phyloP scores from a whole-genome alignment of 2,888 invertebrate species.

The Aphrophora alni region DNA sequence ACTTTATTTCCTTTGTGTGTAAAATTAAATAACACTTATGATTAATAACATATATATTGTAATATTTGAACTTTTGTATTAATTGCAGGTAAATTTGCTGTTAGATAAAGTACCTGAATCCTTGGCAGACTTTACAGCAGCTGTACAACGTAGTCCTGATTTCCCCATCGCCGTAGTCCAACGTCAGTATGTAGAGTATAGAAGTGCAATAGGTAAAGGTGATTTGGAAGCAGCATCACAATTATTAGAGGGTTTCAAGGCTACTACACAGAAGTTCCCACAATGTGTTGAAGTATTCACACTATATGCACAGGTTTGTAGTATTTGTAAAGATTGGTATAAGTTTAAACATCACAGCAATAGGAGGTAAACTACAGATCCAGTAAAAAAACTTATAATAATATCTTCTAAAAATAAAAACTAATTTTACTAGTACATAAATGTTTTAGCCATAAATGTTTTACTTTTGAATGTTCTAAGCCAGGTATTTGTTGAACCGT shows the following conservation, averaged over 20 bases:
- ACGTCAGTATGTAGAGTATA: slow-evolving; percentile 89
- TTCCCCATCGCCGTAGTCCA: slow-evolving; percentile 89
- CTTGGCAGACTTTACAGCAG: slow-evolving; percentile 80
- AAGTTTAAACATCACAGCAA: too few relatives aligned
- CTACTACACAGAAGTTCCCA: slow-evolving; percentile 79
- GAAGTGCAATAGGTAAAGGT: slow-evolving; percentile 68
- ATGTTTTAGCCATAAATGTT: too few relatives aligned
- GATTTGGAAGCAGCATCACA: slow-evolving; percentile 56
- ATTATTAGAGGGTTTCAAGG: slow-evolving; percentile 59
- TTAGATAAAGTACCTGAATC: slow-evolving; percentile 84
- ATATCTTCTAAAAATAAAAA: too few relatives aligned
- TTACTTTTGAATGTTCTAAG: too few relatives aligned
- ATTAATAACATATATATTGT: too few relatives aligned
- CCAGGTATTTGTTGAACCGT: too few relatives aligned
- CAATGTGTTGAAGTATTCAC: slow-evolving; percentile 86
- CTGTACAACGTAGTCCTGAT: slow-evolving; percentile 80
- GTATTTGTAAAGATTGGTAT: background rate
- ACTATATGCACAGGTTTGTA: slow-evolving; percentile 80
- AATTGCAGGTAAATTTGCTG: slow-evolving; percentile 76
- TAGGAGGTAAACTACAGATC: too few relatives aligned
- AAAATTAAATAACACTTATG: too few relatives aligned
- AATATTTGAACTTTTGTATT: background rate
- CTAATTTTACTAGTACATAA: too few relatives aligned
- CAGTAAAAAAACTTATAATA: too few relatives aligned
- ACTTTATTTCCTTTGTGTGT: too few relatives aligned